Evolutionary conservation across 2,797 vertebrate genomes (phyloP), one percentile per base, ranked within the genome.

Genomic region (Macropodus opercularis): DNA sequence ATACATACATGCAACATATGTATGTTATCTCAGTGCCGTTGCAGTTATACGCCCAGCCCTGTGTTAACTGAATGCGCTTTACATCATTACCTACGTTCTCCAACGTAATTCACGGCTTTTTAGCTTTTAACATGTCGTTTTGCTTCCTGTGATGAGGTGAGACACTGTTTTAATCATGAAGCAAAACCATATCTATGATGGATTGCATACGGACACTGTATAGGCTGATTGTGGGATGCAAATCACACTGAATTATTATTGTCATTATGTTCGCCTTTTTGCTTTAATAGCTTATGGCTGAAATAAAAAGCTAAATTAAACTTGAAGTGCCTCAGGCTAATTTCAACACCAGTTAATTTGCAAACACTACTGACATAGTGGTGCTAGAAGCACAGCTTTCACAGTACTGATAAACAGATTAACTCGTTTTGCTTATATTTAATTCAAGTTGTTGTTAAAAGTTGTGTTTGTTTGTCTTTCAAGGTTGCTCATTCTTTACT

Each of bases 381-480:
- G 15, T 36, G 15, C 15, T 36, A 3, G 35, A 34, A 34, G 12
- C 32, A 1, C n/a, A n/a, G n/a, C 15, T 40, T 60, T 26, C 8
- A 18, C 21, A 38, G 13, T 56, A 29, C 35, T 29, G n/a, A 36
- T 2, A 17, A 15, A 26, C 24, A 69, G 39, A 54, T 66, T 19
- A 19, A 8, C 49, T 2, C 0, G 10, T 36, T 34, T n/a, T n/a
- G n/a, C n/a, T n/a, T n/a, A n/a, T n/a, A n/a, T n/a, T n/a, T n/a
- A n/a, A n/a, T n/a, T n/a, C n/a, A n/a, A n/a, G n/a, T n/a, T n/a
- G n/a, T n/a, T n/a, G n/a, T n/a, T 47, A 6, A 39, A 32, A 40
- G 62, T 71, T 57, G 27, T 50, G 3, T 67, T 48, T 63, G 55
- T 72, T n/a, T 36, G 44, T 36, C 2, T 10, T 46, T 67, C 39